A percentile compares a stretch with the other conserved stretches of the same genome.
These are phyloP conservation scores for Synanthedon tipuliformis DNA, from an alignment of 2,888 invertebrate genomes.

Conservation along the genomic window DNA sequence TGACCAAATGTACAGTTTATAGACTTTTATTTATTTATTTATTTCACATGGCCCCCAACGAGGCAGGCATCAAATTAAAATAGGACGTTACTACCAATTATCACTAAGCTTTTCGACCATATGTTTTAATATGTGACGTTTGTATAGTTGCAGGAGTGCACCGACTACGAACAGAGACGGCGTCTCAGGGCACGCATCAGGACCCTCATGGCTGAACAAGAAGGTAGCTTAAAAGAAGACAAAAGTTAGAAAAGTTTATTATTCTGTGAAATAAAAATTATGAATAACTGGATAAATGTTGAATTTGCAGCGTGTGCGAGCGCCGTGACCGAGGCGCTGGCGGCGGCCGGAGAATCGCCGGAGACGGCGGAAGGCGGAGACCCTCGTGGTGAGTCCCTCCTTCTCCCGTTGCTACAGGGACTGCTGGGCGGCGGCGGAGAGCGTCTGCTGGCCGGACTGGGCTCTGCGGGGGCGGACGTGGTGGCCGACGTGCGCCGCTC, in stretches of 20 bases:
- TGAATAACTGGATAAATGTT: neutral
- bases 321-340: slow-evolving; percentile 56
- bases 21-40: no score
- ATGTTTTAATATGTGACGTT: slow-evolving; percentile 9
- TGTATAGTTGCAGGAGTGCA: slow-evolving; percentile 82
- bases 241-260: no score
- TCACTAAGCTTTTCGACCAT: no score
- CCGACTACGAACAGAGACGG: slow-evolving; percentile 88
- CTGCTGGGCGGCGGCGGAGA: slow-evolving; percentile 68
- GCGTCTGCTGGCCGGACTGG: slow-evolving; percentile 50
- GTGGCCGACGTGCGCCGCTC: slow-evolving; percentile 83
- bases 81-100: no score
- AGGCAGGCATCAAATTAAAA: no score
- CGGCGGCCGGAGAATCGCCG: slow-evolving; percentile 38
- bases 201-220: slow-evolving; percentile 87
- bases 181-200: slow-evolving; percentile 83
- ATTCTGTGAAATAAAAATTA: no score
- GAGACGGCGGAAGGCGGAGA: slow-evolving; percentile 23
- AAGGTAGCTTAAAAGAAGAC: slow-evolving; percentile 70
- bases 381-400: slow-evolving; percentile 81
- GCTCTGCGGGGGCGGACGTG: slow-evolving; percentile 71
- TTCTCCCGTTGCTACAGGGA: slow-evolving; percentile 76
- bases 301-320: slow-evolving; percentile 47
- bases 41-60: no score
- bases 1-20: neutral